These are phyloP conservation scores for Eucidaris tribuloides DNA, from an alignment of 35 echinoderm and acorn worm species.

Conservation along the genomic window DNA sequence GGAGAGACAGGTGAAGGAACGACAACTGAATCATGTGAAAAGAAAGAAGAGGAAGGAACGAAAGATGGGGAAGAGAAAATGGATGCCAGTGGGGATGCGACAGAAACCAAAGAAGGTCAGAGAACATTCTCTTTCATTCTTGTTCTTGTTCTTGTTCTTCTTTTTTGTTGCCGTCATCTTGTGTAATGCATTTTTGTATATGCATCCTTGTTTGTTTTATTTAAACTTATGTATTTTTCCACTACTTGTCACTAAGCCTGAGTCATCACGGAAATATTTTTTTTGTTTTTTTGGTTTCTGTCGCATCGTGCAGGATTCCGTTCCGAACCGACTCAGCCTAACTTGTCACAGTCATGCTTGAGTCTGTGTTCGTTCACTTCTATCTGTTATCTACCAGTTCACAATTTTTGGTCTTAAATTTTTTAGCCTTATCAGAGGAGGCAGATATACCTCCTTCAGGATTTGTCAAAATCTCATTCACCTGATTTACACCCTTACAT, in stretches of 20 bases:
- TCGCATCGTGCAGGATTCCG: too few relatives aligned
- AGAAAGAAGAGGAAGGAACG: conserved; percentile 50
- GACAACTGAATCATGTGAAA: background rate
- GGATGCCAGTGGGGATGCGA: conserved; percentile 35
- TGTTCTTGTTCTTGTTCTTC: background rate
- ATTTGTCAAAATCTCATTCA: too few relatives aligned
- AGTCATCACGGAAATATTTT: background rate
- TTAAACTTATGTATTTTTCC: background rate
- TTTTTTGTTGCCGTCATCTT: background rate
- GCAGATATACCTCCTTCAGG: too few relatives aligned
- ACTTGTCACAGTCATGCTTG: too few relatives aligned
- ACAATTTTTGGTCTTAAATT: too few relatives aligned
- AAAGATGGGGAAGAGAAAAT: conserved; percentile 39
- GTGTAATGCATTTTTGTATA: background rate
- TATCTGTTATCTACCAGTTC: too few relatives aligned
- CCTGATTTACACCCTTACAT: too few relatives aligned
- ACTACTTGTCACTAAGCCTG: background rate
- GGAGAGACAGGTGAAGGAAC: conserved; percentile 2
- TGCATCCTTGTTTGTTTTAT: background rate
- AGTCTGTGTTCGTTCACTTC: too few relatives aligned
- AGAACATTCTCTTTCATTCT: background rate
- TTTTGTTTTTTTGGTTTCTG: background rate
- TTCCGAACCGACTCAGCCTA: too few relatives aligned
- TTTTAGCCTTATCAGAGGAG: too few relatives aligned
- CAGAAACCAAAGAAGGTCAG: conserved; percentile 19